Conservation (phyloP, 2,888 invertebrate species). For the Leucoptera coffeella region DNA sequence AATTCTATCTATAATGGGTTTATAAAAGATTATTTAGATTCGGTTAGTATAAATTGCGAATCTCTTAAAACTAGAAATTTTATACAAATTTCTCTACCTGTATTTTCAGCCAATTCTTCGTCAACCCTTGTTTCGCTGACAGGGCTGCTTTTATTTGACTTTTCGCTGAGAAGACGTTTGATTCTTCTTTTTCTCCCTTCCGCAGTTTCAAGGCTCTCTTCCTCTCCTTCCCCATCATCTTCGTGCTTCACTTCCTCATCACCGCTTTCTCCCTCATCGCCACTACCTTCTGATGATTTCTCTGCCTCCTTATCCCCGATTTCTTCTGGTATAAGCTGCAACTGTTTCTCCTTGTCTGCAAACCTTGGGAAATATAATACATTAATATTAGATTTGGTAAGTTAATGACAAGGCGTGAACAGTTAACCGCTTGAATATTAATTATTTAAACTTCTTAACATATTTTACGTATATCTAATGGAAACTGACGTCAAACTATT, state of each 20-base stretch:
- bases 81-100: neutral
- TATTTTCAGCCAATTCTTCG: neutral
- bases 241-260: conserved; percentile 14
- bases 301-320: conserved; percentile 42
- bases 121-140: neutral
- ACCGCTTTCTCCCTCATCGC: conserved; percentile 22
- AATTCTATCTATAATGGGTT: too few species aligned
- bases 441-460: too few species aligned
- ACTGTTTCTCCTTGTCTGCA: conserved; percentile 31
- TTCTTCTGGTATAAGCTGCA: conserved; percentile 31
- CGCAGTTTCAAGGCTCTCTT: conserved; percentile 16
- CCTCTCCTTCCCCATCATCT: conserved; percentile 15
- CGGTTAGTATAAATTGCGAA: too few species aligned
- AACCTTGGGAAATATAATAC: conserved; percentile 19
- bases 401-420: too few species aligned
- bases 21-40: too few species aligned
- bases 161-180: conserved; percentile 23
- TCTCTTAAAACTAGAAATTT: too few species aligned
- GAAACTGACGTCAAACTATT: too few species aligned
- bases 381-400: too few species aligned
- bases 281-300: conserved; percentile 34
- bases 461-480: too few species aligned
- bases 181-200: conserved; percentile 28
- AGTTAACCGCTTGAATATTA: too few species aligned
- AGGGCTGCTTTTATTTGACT: conserved; percentile 10